Evolutionary conservation across 2,113 vertebrate genomes (phyloP).

Genomic region (Petromus typicus): DNA sequence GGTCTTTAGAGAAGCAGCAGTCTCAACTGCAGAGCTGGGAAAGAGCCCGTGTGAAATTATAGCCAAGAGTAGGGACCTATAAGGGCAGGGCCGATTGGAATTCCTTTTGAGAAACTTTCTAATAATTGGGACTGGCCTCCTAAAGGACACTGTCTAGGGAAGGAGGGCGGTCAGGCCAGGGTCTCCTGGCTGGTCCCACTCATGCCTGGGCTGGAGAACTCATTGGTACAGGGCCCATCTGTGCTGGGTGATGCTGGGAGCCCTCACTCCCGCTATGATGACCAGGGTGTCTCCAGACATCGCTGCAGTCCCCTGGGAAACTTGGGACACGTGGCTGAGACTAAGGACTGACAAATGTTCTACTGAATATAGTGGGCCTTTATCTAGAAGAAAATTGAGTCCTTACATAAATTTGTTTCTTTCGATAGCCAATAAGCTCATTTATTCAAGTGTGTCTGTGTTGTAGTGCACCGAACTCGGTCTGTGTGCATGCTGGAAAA

Average conservation of each 20-base stretch:
- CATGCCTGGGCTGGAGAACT: neutral
- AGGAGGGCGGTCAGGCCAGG: accelerated
- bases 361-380: neutral
- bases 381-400: neutral
- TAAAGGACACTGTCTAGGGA: neutral
- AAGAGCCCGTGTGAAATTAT: too few relatives aligned
- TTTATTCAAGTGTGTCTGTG: neutral
- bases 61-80: neutral
- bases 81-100: neutral
- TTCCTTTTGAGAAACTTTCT: neutral
- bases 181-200: neutral
- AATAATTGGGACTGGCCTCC: neutral
- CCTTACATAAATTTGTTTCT: neutral
- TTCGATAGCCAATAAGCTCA: neutral
- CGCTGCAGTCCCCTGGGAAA: neutral
- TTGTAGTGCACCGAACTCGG: neutral
- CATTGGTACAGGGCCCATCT: neutral
- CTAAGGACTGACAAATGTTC: neutral
- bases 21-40: neutral
- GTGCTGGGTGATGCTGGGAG: neutral
- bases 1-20: neutral
- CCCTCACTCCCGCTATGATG: neutral
- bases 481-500: neutral
- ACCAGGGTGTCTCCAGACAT: neutral
- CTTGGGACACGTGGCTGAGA: neutral